A percentile compares a stretch with the other conserved stretches of the same genome.
Evolutionary conservation across 2,113 vertebrate species (phyloP).

Genomic region (Rana temporaria): DNA sequence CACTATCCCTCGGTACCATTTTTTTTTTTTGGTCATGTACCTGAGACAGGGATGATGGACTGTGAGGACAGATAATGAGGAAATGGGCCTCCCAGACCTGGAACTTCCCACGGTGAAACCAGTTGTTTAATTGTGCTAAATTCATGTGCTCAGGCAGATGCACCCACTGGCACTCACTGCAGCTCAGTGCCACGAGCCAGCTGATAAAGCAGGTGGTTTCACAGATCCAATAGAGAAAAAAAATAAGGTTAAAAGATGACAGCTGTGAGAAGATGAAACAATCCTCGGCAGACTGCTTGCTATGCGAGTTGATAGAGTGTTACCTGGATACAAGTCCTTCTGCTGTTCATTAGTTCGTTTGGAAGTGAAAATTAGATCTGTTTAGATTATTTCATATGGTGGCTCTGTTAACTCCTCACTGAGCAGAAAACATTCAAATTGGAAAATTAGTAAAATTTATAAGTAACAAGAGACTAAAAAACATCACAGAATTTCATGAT

Average conservation of each 20-base stretch:
- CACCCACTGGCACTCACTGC: slow-evolving; percentile 15
- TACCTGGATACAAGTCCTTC: slow-evolving; percentile 35
- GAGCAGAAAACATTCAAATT: background rate
- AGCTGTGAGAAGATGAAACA: slow-evolving; percentile 55
- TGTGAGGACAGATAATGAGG: background rate
- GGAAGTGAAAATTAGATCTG: slow-evolving; percentile 22
- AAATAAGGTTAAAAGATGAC: slow-evolving; percentile 54
- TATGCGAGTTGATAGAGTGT: slow-evolving; percentile 26
- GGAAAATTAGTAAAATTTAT: no score
- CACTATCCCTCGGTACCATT: no score
- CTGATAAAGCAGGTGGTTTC: slow-evolving; percentile 54
- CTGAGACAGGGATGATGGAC: background rate
- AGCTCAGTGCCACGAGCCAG: slow-evolving; percentile 40
- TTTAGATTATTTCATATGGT: background rate
- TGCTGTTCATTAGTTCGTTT: slow-evolving; percentile 24
- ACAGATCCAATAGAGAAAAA: slow-evolving; percentile 34
- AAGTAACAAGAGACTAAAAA: no score
- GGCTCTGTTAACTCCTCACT: background rate
- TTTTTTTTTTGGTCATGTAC: no score
- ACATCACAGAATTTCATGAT: no score
- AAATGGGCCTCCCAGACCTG: slow-evolving; percentile 1
- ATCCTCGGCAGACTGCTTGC: background rate
- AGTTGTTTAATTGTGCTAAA: slow-evolving; percentile 35
- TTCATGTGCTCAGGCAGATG: slow-evolving; percentile 26
- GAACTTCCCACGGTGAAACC: slow-evolving; percentile 16